Conservation (phyloP, 2,888 invertebrate species). For the Mongoloraphidia duomilia region DNA sequence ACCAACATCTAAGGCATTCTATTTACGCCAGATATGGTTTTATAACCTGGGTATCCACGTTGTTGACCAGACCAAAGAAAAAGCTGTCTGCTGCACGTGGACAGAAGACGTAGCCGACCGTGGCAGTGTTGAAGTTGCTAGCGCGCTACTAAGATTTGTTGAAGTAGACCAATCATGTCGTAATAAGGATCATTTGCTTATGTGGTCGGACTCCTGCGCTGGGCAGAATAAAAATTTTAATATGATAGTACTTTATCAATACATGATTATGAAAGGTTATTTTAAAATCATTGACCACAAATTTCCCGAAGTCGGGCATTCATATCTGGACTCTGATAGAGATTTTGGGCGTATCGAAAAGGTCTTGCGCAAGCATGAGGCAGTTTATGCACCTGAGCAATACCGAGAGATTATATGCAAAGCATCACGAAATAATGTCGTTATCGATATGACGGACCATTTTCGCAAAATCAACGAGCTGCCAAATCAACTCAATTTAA, state of each 20-base stretch:
- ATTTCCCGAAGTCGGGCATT: slow-evolving; percentile 21
- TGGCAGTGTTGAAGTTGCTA: slow-evolving; percentile 9
- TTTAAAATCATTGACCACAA: slow-evolving; percentile 18
- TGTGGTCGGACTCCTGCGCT: slow-evolving; percentile 8
- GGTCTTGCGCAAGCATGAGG: slow-evolving; percentile 18
- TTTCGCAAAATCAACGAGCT: slow-evolving; percentile 13
- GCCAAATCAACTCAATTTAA: slow-evolving; percentile 9
- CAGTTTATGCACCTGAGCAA: slow-evolving; percentile 18
- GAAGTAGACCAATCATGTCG: slow-evolving; percentile 3
- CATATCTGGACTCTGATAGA: slow-evolving; percentile 21
- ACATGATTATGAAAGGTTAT: slow-evolving; percentile 13
- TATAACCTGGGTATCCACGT: slow-evolving; percentile 11
- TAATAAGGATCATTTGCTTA: slow-evolving; percentile 7
- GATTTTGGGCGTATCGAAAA: slow-evolving; percentile 23
- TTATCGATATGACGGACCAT: slow-evolving; percentile 15
- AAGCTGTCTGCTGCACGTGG: slow-evolving; percentile 12
- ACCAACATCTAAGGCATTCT: slow-evolving; percentile 14
- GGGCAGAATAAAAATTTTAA: slow-evolving; percentile 11
- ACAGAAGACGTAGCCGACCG: slow-evolving; percentile 12
- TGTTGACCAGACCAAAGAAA: slow-evolving; percentile 9
- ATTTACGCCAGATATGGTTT: slow-evolving; percentile 2
- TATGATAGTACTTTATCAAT: slow-evolving; percentile 8
- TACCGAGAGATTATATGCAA: slow-evolving; percentile 17
- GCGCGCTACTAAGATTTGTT: slow-evolving; percentile 8
- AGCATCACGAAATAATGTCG: slow-evolving; percentile 14